Evolutionary conservation across 2,797 vertebrate genomes (phyloP).

Genomic region (Myoxocephalus aenaeus): DNA sequence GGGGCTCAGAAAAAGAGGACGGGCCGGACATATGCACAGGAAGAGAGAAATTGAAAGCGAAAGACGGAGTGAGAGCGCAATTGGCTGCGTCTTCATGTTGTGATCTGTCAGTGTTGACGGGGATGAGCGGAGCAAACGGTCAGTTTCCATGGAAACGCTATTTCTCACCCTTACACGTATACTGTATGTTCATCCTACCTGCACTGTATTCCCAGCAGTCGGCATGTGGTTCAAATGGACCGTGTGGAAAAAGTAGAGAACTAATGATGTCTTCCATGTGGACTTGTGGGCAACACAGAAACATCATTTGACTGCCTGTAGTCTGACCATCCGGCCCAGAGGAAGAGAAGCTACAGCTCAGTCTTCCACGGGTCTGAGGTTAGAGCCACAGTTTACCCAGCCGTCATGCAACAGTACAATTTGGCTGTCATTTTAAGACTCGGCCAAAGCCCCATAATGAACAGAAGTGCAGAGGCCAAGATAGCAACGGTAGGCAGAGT

Average conservation of each 20-base stretch:
- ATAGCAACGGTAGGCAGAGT: constrained; percentile 55
- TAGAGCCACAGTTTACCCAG: constrained; percentile 59
- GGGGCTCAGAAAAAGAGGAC: constrained; percentile 11
- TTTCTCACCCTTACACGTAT: constrained; percentile 64
- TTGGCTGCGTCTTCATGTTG: constrained; percentile 69
- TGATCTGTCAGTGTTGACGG: constrained; percentile 76
- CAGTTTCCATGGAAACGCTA: constrained; percentile 81
- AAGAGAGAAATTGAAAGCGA: constrained; percentile 40
- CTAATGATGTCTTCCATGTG: constrained; percentile 25
- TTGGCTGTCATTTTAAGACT: constrained; percentile 48
- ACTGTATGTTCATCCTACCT: constrained; percentile 47
- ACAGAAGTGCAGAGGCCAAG: constrained; percentile 53
- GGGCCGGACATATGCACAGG: constrained; percentile 35
- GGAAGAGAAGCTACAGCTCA: constrained; percentile 33
- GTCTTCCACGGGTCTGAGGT: constrained; percentile 45
- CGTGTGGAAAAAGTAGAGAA: constrained; percentile 18
- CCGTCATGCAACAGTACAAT: constrained; percentile 51
- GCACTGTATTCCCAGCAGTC: constrained; percentile 37
- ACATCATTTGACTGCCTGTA: constrained; percentile 7
- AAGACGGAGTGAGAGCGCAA: constrained; percentile 41
- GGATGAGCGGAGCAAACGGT: constrained; percentile 74
- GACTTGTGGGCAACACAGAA: constrained; percentile 9
- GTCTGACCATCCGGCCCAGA: constrained; percentile 19
- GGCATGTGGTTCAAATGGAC: constrained; percentile 44
- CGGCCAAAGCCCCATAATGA: constrained; percentile 15